Percentiles rank a stretch among this genome's conserved stretches.
phyloP scores from a whole-genome alignment of 2,888 invertebrate species.

The Smittia sp. region DNA sequence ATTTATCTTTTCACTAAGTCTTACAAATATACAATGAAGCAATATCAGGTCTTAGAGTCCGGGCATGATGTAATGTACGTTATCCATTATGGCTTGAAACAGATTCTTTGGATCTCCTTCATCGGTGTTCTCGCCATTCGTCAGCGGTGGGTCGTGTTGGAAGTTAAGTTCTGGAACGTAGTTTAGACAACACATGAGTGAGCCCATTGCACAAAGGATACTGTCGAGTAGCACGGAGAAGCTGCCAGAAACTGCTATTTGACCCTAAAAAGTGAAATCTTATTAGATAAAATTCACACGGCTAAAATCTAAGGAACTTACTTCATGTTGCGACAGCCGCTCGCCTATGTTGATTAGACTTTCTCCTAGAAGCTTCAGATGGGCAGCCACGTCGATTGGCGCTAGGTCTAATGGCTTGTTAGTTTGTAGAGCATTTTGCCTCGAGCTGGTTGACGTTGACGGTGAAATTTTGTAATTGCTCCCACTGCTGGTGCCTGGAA shows the following conservation, averaged over 20 bases:
- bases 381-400: conserved; percentile 88
- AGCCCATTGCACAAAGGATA: conserved; percentile 84
- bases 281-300: not conserved
- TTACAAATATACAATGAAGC: too few relatives aligned
- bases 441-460: not conserved
- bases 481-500: not conserved
- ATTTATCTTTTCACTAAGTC: too few relatives aligned
- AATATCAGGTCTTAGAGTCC: conserved; percentile 57
- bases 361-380: conserved; percentile 86
- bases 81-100: conserved; percentile 73
- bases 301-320: conserved; percentile 47
- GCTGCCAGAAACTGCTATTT: conserved; percentile 92
- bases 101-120: conserved; percentile 55
- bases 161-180: conserved; percentile 75
- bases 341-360: conserved; percentile 92
- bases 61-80: conserved; percentile 94
- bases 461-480: not conserved
- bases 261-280: conserved; percentile 62
- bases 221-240: conserved; percentile 91
- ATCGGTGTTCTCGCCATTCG: conserved; percentile 48
- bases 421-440: not conserved
- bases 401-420: conserved; percentile 59
- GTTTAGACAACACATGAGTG: conserved; percentile 80
- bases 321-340: conserved; percentile 87
- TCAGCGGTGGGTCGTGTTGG: conserved; percentile 57